These are phyloP conservation scores for Silurus asotus DNA, from an alignment of 2,113 vertebrate species.

Conservation along the genomic window DNA sequence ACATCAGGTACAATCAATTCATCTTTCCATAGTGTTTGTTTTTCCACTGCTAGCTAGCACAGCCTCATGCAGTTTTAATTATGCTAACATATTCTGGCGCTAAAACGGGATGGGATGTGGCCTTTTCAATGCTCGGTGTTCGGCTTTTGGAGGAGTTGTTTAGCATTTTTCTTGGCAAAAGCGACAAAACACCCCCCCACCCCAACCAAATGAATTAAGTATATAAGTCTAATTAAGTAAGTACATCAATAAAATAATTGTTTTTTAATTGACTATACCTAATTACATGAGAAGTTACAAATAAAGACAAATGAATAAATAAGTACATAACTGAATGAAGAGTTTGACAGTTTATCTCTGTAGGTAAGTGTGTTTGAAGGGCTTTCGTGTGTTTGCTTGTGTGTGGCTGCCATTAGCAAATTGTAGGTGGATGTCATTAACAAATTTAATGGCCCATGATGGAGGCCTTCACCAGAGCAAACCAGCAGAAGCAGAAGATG, in stretches of 20 bases:
- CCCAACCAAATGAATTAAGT: not conserved
- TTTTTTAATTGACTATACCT: no score
- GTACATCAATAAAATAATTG: not conserved
- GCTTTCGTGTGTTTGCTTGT: not conserved
- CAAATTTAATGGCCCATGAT: constrained; percentile 6
- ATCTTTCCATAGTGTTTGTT: not conserved
- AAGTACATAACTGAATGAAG: not conserved
- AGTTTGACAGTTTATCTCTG: not conserved
- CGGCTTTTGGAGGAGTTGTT: not conserved
- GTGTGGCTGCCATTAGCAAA: not conserved
- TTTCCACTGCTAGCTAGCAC: constrained; percentile 59
- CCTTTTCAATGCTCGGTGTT: constrained; percentile 65
- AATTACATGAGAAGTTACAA: not conserved
- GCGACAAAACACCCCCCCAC: no score
- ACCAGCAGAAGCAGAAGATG: constrained; percentile 15
- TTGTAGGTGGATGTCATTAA: constrained; percentile 17
- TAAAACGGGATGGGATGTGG: constrained; percentile 68
- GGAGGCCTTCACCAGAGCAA: not conserved
- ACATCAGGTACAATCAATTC: not conserved
- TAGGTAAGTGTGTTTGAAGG: not conserved
- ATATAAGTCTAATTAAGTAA: not conserved
- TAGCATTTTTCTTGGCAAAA: not conserved
- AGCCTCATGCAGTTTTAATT: constrained; percentile 72
- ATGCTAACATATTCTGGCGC: constrained; percentile 55
- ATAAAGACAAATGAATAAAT: not conserved